Conservation (phyloP, 2,113 vertebrate species). For the Xiphophorus couchianus region DNA sequence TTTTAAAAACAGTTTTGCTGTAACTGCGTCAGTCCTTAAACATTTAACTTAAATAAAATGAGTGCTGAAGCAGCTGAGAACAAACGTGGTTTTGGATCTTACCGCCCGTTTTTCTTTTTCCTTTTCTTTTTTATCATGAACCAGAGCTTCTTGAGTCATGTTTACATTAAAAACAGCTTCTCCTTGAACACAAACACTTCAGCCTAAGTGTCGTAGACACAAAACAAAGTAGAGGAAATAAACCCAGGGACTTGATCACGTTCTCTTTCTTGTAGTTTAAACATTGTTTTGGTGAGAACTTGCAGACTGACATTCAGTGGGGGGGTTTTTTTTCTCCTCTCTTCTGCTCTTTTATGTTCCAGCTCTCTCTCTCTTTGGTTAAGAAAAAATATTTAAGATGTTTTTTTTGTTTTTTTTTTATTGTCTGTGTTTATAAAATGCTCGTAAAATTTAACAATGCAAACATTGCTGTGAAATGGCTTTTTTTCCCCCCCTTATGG, state of each 20-base stretch:
- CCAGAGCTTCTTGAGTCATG: constrained; percentile 9
- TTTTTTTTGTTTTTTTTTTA: not conserved
- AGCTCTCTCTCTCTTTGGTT: constrained; percentile 18
- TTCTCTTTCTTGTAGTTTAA: not conserved
- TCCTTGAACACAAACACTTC: constrained; percentile 40
- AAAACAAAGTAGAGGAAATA: constrained; percentile 54
- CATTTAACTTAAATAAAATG: constrained; percentile 6
- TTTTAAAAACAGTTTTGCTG: not conserved
- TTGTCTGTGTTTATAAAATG: constrained; percentile 15
- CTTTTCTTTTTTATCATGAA: constrained; percentile 12
- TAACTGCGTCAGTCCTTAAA: not conserved
- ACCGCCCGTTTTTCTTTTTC: not conserved
- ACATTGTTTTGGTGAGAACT: constrained; percentile 32
- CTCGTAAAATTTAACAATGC: not conserved
- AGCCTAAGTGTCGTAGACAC: constrained; percentile 59
- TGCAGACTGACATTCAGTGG: constrained; percentile 19
- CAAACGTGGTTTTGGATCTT: constrained; percentile 31
- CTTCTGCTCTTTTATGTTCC: constrained; percentile 27
- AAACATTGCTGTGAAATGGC: constrained; percentile 1
- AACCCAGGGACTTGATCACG: constrained; percentile 20
- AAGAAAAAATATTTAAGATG: constrained; percentile 6
- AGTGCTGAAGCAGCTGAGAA: constrained; percentile 9
- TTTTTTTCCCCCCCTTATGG: too few relatives aligned
- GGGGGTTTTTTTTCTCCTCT: not conserved
- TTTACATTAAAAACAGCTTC: constrained; percentile 51